Percentiles rank a stretch among this genome's conserved stretches.
Conservation (phyloP, 1,140 invertebrate genomes). For the Aleiodes sp. region DNA sequence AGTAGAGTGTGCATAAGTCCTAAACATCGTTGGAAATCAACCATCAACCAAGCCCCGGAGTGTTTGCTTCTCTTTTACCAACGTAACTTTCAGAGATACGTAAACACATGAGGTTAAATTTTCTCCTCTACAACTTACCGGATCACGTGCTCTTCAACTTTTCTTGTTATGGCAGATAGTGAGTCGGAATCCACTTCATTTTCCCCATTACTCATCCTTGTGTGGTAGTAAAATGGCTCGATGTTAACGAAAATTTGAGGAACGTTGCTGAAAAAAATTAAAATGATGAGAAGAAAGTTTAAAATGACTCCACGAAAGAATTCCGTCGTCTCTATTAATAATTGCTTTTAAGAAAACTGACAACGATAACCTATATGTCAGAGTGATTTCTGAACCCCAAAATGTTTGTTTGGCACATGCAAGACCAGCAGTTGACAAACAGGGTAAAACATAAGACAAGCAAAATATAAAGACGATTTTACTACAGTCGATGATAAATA, state of each 20-base stretch:
- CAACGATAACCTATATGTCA: not conserved
- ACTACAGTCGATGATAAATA: slow-evolving; percentile 20
- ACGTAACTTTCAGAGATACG: slow-evolving; percentile 36
- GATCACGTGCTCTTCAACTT: not conserved
- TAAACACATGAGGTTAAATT: slow-evolving; percentile 41
- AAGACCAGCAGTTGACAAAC: slow-evolving; percentile 30
- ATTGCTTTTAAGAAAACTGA: not conserved
- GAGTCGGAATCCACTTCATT: too few relatives aligned
- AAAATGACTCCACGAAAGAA: slow-evolving; percentile 8
- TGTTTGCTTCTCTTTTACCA: slow-evolving; percentile 35
- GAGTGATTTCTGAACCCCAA: slow-evolving; percentile 10
- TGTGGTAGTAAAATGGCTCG: too few relatives aligned
- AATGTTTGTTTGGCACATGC: slow-evolving; percentile 28
- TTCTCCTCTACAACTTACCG: slow-evolving; percentile 41
- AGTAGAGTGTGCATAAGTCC: slow-evolving; percentile 27
- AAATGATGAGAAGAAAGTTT: not conserved
- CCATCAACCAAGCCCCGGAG: not conserved
- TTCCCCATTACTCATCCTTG: too few relatives aligned
- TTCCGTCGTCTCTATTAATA: slow-evolving; percentile 26
- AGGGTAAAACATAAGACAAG: not conserved
- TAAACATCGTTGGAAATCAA: slow-evolving; percentile 19
- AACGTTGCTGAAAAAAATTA: too few relatives aligned
- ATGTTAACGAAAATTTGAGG: too few relatives aligned
- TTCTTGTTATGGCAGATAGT: not conserved
- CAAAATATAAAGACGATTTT: slow-evolving; percentile 1